A percentile compares a stretch with the other conserved stretches of the same genome.
phyloP scores from a whole-genome alignment of 2,888 invertebrate genomes.

The Microplitis deprimator region DNA sequence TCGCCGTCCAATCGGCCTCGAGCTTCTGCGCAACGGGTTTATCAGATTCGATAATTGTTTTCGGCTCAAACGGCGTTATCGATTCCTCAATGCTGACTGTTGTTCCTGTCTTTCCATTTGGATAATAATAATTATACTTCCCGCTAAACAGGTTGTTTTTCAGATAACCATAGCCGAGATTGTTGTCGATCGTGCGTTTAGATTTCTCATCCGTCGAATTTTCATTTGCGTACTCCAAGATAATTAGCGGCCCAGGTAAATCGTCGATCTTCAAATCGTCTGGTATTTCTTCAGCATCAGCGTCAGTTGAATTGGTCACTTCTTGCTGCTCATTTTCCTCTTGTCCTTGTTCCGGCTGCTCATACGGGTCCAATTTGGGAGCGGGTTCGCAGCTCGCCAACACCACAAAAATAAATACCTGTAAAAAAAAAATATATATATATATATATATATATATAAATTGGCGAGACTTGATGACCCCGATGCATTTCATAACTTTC shows the following conservation, averaged over 20 bases:
- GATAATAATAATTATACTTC: slow-evolving; percentile 66
- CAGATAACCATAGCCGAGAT: slow-evolving; percentile 80
- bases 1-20: slow-evolving; percentile 32
- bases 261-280: slow-evolving; percentile 23
- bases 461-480: slow-evolving; percentile 18
- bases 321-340: slow-evolving; percentile 6
- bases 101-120: slow-evolving; percentile 65
- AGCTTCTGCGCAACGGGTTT: slow-evolving; percentile 53
- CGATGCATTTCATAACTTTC: slow-evolving; percentile 30
- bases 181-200: slow-evolving; percentile 82
- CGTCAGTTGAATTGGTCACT: slow-evolving; percentile 23
- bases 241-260: slow-evolving; percentile 65
- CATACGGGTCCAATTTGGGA: slow-evolving; percentile 17
- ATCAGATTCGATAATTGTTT: slow-evolving; percentile 63
- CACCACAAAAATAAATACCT: slow-evolving; percentile 60
- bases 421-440: slow-evolving; percentile 51
- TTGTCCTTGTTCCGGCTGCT: background rate
- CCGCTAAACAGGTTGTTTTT: slow-evolving; percentile 70
- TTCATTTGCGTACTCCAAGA: slow-evolving; percentile 65
- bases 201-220: slow-evolving; percentile 62
- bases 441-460: background rate
- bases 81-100: slow-evolving; percentile 69
- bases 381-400: slow-evolving; percentile 48
- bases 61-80: slow-evolving; percentile 64
- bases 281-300: slow-evolving; percentile 23